Percentiles rank a stretch among this genome's conserved stretches.
These are phyloP conservation scores for Hyperoplus lanceolatus DNA, from an alignment of 2,797 vertebrate genomes.

Conservation along the genomic window DNA sequence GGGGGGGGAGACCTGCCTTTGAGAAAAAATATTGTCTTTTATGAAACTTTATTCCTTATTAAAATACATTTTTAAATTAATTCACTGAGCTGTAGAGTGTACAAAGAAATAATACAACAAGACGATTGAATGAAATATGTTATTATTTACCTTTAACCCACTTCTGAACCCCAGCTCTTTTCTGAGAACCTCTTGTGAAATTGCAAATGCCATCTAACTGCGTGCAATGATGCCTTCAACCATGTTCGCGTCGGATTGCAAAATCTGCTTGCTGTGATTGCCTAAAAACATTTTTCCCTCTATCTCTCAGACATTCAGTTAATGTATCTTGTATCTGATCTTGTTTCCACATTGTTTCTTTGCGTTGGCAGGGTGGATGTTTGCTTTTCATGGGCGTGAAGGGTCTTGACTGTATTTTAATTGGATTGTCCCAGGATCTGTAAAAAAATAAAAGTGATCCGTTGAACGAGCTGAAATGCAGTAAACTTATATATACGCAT, in stretches of 20 bases:
- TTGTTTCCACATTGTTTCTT: conserved; percentile 56
- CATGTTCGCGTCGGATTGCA: conserved; percentile 47
- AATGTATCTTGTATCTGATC: conserved; percentile 63
- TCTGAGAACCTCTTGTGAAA: conserved; percentile 53
- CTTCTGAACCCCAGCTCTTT: conserved; percentile 33
- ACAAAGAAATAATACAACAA: not conserved
- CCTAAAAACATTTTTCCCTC: conserved; percentile 41
- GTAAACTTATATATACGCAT: conserved; percentile 18
- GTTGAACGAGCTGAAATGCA: conserved; percentile 48
- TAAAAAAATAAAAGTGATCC: conserved; percentile 57
- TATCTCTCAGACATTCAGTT: conserved; percentile 49
- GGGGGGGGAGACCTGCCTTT: not conserved
- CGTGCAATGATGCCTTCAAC: conserved; percentile 69
- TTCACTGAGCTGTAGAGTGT: not conserved
- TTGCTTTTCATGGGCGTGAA: conserved; percentile 60
- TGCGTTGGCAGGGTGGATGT: conserved; percentile 51
- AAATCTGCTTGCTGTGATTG: conserved; percentile 68
- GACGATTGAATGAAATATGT: conserved; percentile 8
- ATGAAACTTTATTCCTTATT: not conserved
- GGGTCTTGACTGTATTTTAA: conserved; percentile 63
- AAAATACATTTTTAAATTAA: not conserved
- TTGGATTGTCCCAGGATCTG: conserved; percentile 53
- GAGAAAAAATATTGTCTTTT: not conserved
- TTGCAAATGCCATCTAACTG: conserved; percentile 58
- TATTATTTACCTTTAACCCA: conserved; percentile 49